Evolutionary conservation across 2,797 vertebrate species (phyloP), one percentile per base, ranked within the genome.

Genomic region (Sternarchorhynchus goeldii): DNA sequence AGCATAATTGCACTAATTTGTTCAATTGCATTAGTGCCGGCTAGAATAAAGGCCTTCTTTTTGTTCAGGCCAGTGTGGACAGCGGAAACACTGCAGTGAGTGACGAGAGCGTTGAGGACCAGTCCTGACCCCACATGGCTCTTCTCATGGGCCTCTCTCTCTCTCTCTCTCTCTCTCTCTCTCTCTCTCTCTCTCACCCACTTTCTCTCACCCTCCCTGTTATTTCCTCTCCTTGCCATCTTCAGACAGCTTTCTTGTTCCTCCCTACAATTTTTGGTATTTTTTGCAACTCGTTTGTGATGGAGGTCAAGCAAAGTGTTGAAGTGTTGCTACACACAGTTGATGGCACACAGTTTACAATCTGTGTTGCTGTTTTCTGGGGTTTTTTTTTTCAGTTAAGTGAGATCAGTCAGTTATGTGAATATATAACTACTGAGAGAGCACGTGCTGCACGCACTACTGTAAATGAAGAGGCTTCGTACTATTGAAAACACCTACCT

Each of bases 1-100:
- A 91, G 91, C 87, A 89, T 91, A 91, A 93, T 95, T 94, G 92
- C 91, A 91, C 92, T 92, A 92, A 95, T 94, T 93, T 90, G 91
- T 90, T 92, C 91, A 90, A 94, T 95, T 91, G 90, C 92, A 92
- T 95, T 93, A 94, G 92, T 59, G 78, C 88, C 85, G 79, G 91
- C 84, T 89, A 84, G 87, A 92, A 95, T 92, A 94, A 94, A 94
- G 89, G 88, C 84, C 69, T 76, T 86, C 93, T 94, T 94, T 95
- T 92, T 93, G 88, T 84, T 72, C 84, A 69, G 79, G 31, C 57
- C 12, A 20, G 39, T 3, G 0, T 32, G 65, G 62, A 65, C 81
- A 86, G 80, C 73, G 82, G 75, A 56, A 75, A 76, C 88, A 81
- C 78, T 68, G 84, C 86, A 85, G 88, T 84, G 81, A 83, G 86